Evolutionary conservation across 64 coral and sea anemone species (phyloP).

Genomic region (Porites australiensis): DNA sequence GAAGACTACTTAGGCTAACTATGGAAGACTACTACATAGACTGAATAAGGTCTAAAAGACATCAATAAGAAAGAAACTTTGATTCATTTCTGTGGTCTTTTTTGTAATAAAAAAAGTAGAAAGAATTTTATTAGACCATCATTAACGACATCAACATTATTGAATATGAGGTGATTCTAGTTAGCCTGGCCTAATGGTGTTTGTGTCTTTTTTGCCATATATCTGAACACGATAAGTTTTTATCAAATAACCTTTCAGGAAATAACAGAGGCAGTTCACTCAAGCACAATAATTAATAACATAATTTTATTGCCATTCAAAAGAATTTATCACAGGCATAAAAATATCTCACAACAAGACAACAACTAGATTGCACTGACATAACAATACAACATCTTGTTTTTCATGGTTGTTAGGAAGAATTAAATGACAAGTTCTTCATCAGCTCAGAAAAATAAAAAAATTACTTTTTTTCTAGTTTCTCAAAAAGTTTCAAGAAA

Average conservation of each 20-base stretch:
- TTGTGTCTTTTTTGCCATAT: conserved; percentile 23
- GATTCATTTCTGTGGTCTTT: conserved; percentile 5
- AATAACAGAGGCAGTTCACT: conserved; percentile 26
- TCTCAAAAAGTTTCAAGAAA: conserved; percentile 12
- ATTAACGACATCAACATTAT: not conserved
- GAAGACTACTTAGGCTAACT: conserved; percentile 39
- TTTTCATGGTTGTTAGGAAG: conserved; percentile 34
- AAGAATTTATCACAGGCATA: not conserved
- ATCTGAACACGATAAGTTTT: conserved; percentile 22
- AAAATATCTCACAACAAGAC: not conserved
- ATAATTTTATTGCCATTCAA: not conserved
- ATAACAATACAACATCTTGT: conserved; percentile 34
- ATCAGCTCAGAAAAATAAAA: not conserved
- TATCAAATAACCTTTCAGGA: conserved; percentile 25
- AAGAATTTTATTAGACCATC: not conserved
- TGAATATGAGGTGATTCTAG: conserved; percentile 8
- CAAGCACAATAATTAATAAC: conserved; percentile 2
- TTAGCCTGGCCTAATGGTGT: not conserved
- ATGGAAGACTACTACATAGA: conserved; percentile 37
- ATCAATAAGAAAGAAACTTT: conserved; percentile 14
- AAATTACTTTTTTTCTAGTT: conserved; percentile 1
- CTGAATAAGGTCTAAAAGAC: conserved; percentile 26
- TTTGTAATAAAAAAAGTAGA: not conserved
- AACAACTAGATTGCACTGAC: not conserved
- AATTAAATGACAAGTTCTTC: conserved; percentile 11